A percentile compares a stretch with the other conserved stretches of the same genome.
phyloP scores from a whole-genome alignment of 1,140 invertebrate genomes.

The Brachionus paranguensis region DNA sequence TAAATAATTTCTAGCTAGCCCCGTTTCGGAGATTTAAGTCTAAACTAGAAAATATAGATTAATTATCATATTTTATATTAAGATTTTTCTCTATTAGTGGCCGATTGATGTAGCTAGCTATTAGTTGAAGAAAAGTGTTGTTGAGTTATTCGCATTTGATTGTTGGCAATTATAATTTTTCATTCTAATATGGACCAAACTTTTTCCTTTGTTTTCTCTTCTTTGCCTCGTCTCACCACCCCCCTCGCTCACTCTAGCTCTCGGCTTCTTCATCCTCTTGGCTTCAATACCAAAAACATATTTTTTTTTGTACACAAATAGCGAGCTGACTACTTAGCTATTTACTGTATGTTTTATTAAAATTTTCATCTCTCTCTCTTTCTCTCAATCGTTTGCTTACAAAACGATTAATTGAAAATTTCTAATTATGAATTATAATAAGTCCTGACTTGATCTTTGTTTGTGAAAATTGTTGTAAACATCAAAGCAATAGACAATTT shows the following conservation, averaged over 20 bases:
- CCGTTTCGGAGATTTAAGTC: background rate
- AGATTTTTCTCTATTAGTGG: background rate
- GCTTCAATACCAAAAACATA: background rate
- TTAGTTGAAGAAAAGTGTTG: background rate
- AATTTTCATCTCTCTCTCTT: background rate
- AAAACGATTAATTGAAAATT: background rate
- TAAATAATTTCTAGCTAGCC: background rate
- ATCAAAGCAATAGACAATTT: no score
- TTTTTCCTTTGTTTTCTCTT: background rate
- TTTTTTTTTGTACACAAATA: constrained; percentile 4
- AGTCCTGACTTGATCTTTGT: background rate
- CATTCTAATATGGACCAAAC: background rate
- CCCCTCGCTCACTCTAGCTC: background rate
- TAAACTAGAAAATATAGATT: constrained; percentile 4
- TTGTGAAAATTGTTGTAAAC: background rate
- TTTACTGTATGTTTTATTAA: constrained; percentile 4
- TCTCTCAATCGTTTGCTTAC: background rate
- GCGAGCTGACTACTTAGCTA: background rate
- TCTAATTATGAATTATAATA: background rate
- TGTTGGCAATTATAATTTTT: constrained; percentile 28
- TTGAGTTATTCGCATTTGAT: constrained; percentile 2
- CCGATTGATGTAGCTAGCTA: background rate
- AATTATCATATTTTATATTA: constrained; percentile 31
- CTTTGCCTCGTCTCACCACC: no score
- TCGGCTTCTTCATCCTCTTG: constrained; percentile 11